phyloP scores from a whole-genome alignment of 1,140 invertebrate species.

The Drosophila parabipectinata region DNA sequence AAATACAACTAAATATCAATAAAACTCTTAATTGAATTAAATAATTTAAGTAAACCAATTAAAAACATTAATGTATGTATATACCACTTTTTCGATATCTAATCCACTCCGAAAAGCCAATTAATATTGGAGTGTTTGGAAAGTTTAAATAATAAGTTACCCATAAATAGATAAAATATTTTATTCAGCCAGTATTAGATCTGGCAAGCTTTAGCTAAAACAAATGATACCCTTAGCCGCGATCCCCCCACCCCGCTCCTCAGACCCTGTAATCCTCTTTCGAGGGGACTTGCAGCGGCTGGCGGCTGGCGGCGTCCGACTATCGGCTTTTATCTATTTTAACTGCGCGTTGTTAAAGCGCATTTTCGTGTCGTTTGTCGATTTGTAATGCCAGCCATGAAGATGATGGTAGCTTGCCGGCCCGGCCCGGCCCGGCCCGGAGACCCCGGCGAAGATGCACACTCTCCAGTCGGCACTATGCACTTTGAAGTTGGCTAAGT shows the following conservation, averaged over 20 bases:
- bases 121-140: conserved; percentile 6
- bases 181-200: conserved; percentile 25
- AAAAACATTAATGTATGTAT: not conserved
- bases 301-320: conserved; percentile 62
- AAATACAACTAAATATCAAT: not conserved
- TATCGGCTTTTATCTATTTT: conserved; percentile 83
- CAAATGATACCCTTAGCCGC: conserved; percentile 20
- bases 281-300: conserved; percentile 9
- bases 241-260: not conserved
- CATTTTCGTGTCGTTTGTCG: conserved; percentile 84
- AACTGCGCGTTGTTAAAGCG: conserved; percentile 82
- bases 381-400: conserved; percentile 77
- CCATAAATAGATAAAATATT: conserved; percentile 43
- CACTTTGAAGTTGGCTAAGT: conserved; percentile 77
- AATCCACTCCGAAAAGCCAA: not conserved
- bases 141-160: conserved; percentile 13
- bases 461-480: not conserved
- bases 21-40: not conserved
- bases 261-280: not conserved
- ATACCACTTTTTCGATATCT: not conserved
- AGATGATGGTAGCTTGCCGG: conserved; percentile 58
- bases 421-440: conserved; percentile 7
- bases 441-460: conserved; percentile 16
- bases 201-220: conserved; percentile 29
- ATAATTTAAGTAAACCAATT: not conserved